phyloP scores from a whole-genome alignment of 2,888 invertebrate genomes.

The Anarsia innoxiella region DNA sequence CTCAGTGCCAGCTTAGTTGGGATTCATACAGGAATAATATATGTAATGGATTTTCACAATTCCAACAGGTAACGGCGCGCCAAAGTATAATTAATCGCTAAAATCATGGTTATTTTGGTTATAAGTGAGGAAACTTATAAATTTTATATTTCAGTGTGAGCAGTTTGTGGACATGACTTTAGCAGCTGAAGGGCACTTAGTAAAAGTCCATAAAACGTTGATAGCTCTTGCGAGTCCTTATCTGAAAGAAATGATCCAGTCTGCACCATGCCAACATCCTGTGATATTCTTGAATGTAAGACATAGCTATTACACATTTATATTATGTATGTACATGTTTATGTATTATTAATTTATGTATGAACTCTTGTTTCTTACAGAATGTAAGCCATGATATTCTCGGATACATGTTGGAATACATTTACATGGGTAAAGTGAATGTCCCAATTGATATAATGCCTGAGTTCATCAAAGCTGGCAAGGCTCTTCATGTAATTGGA shows the following conservation, averaged over 20 bases:
- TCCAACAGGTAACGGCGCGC: slow-evolving; percentile 36
- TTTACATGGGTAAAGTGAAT: neutral
- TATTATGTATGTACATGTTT: neutral
- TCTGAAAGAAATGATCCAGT: slow-evolving; percentile 55
- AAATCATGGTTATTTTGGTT: neutral
- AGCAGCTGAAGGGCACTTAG: slow-evolving; percentile 62
- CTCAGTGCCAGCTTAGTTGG: slow-evolving; percentile 27
- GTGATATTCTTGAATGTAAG: slow-evolving; percentile 66
- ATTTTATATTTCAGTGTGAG: slow-evolving; percentile 46
- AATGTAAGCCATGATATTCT: too few species aligned
- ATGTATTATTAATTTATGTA: neutral
- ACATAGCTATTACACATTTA: slow-evolving; percentile 8
- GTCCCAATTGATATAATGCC: neutral
- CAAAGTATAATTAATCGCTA: neutral
- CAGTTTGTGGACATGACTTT: slow-evolving; percentile 69
- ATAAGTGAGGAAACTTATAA: neutral
- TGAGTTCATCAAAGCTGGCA: neutral
- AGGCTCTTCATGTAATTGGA: too few species aligned
- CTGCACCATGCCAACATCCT: slow-evolving; percentile 63
- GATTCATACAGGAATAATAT: slow-evolving; percentile 30
- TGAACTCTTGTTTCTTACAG: too few species aligned
- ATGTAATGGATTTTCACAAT: slow-evolving; percentile 33
- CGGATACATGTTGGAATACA: neutral
- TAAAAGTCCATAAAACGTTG: slow-evolving; percentile 59
- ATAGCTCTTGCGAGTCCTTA: slow-evolving; percentile 65